Conservation (phyloP, 1,140 invertebrate species). For the Temnothorax curvispinosus region DNA sequence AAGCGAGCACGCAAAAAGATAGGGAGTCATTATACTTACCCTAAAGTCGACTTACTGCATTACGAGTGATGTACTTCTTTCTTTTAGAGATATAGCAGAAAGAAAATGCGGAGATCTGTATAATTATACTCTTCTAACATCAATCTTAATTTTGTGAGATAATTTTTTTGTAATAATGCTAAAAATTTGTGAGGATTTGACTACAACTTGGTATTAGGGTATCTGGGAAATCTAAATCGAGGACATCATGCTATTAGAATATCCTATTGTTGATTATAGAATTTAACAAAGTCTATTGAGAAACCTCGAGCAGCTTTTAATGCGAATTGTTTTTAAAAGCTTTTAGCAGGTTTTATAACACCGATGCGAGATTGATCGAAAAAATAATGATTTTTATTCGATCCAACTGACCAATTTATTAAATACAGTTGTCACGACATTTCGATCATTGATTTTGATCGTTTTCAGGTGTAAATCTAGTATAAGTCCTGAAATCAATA, state of each 20-base stretch:
- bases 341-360: neutral
- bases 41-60: slow-evolving; percentile 4
- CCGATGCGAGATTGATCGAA: neutral
- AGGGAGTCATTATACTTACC: slow-evolving; percentile 57
- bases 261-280: neutral
- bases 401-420: too few relatives aligned
- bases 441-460: too few relatives aligned
- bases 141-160: neutral
- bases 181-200: neutral
- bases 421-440: too few relatives aligned
- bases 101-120: neutral
- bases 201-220: neutral
- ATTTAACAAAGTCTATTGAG: neutral
- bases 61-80: neutral
- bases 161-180: neutral
- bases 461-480: too few relatives aligned
- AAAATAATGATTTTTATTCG: neutral
- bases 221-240: neutral
- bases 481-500: too few relatives aligned
- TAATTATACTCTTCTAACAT: neutral
- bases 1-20: slow-evolving; percentile 65
- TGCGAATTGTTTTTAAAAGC: neutral
- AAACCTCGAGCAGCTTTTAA: neutral
- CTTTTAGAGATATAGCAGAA: neutral
- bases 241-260: neutral